A percentile compares a stretch with the other conserved stretches of the same genome.
These are phyloP conservation scores for Benitochromis conjunctus DNA, from an alignment of 2,113 vertebrate genomes.

Conservation along the genomic window DNA sequence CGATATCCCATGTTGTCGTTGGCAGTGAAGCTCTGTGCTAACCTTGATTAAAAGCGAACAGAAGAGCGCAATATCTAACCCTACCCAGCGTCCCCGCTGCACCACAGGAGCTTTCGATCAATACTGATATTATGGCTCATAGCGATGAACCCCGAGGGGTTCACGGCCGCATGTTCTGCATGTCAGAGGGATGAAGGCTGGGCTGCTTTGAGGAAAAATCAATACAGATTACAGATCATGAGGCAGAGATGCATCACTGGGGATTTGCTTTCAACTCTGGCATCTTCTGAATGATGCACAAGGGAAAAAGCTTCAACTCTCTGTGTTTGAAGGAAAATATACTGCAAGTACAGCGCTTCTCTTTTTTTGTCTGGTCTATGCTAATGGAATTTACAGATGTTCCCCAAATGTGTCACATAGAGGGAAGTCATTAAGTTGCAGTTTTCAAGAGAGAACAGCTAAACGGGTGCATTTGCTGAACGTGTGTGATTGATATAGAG, in stretches of 20 bases:
- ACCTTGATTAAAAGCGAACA: neutral
- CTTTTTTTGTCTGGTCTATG: neutral
- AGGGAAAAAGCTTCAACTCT: fast-evolving
- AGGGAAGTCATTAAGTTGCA: neutral
- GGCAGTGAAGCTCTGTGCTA: neutral
- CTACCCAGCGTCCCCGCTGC: neutral
- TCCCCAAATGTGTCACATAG: neutral
- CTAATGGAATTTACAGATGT: neutral
- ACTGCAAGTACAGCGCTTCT: neutral
- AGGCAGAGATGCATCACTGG: neutral
- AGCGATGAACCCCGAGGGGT: neutral
- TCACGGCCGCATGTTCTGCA: constrained; percentile 30
- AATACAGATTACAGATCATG: constrained; percentile 48
- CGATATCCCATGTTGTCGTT: neutral
- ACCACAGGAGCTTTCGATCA: neutral
- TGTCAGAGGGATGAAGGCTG: constrained; percentile 1
- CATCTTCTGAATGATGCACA: neutral
- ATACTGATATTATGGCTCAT: constrained; percentile 27
- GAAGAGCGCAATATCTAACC: neutral
- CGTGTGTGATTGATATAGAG: neutral
- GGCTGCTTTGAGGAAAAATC: constrained; percentile 39
- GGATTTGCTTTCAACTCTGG: constrained; percentile 23
- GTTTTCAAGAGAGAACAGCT: neutral
- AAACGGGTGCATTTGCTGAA: neutral
- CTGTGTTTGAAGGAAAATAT: neutral